Evolutionary conservation across 2,888 invertebrate genomes (phyloP), one percentile per base, ranked within the genome.

Genomic region (Sicus ferrugineus): DNA sequence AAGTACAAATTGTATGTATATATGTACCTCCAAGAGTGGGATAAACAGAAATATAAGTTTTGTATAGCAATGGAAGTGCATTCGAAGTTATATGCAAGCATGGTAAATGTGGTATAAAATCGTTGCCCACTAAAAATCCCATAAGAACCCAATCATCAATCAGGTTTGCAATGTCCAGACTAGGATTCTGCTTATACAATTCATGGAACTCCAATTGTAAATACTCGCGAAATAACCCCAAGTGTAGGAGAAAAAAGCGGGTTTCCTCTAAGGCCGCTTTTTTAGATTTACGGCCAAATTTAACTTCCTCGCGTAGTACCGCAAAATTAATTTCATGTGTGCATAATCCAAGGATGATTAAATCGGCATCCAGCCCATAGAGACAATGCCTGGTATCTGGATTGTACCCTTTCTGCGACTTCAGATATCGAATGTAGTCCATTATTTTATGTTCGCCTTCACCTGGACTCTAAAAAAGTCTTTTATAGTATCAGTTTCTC

Each of bases 361-460:
- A 89, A 89, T 99, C 98, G 2, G 98, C 98, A 86, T 99, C 98
- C 28, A 98, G 87, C 0, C 98, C 98, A 83, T 98, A 98, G 62
- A 99, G 88, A 83, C 98, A 99, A 85, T 99, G 98, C 21, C 97
- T 87, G 0, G 96, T 97, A 83, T 97, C 93, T 0, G 93, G 91
- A 84, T 98, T 92, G 81, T 96, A 96, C 71, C 90, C 91, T 0
- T 93, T 90, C 81, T 93, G 91, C 0, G 95, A 89, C 77, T 95
- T 93, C 79, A 95, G 88, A 86, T 90, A 93, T 2, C 98, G 89
- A 76, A 99, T 98, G 82, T 96, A 98, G 84, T 98, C 98, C 98
- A 98, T 98, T 73, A 98, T 96, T 86, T 98, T 98, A 83, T 97
- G 97, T 84, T 98, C 97, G 0, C 97, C 98, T 87, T 98, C 98